A percentile compares a stretch with the other conserved stretches of the same genome.
Conservation (phyloP, 2,888 invertebrate genomes). For the Drosophila quinaria region DNA sequence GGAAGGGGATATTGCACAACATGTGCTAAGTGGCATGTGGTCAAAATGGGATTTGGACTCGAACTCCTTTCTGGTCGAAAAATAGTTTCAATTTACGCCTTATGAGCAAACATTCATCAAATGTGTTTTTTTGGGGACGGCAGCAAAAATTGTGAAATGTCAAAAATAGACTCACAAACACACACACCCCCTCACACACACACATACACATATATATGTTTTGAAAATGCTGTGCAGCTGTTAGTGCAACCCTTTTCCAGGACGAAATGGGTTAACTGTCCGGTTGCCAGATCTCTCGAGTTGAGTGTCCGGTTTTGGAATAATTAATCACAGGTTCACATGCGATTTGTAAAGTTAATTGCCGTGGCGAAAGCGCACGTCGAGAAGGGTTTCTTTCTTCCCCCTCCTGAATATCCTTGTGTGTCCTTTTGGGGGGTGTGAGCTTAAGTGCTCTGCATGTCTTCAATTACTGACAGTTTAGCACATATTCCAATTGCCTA, state of each 20-base stretch:
- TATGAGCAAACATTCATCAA: conserved; percentile 78
- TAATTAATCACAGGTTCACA: conserved; percentile 84
- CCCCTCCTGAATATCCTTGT: background rate
- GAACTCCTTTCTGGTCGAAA: conserved; percentile 50
- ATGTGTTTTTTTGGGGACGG: conserved; percentile 36
- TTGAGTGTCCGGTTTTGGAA: conserved; percentile 80
- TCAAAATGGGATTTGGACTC: conserved; percentile 50
- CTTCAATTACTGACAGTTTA: conserved; percentile 79
- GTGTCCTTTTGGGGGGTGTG: conserved; percentile 27
- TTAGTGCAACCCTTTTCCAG: conserved; percentile 73
- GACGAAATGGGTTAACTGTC: conserved; percentile 78
- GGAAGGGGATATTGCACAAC: conserved; percentile 35
- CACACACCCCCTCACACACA: conserved; percentile 14
- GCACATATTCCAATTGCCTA: conserved; percentile 61
- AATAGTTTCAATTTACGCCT: conserved; percentile 81
- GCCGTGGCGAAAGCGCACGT: conserved; percentile 76
- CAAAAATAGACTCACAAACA: conserved; percentile 56
- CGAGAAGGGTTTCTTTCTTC: conserved; percentile 33
- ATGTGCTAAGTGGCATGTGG: conserved; percentile 82
- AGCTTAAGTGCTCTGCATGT: conserved; percentile 72
- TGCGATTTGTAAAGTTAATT: conserved; percentile 84
- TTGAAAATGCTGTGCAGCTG: conserved; percentile 50
- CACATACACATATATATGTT: conserved; percentile 15
- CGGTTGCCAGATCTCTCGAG: conserved; percentile 41
- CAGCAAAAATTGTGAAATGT: conserved; percentile 69